Conservation (phyloP, 2,113 vertebrate species). For the Pseudorasbora parva region DNA sequence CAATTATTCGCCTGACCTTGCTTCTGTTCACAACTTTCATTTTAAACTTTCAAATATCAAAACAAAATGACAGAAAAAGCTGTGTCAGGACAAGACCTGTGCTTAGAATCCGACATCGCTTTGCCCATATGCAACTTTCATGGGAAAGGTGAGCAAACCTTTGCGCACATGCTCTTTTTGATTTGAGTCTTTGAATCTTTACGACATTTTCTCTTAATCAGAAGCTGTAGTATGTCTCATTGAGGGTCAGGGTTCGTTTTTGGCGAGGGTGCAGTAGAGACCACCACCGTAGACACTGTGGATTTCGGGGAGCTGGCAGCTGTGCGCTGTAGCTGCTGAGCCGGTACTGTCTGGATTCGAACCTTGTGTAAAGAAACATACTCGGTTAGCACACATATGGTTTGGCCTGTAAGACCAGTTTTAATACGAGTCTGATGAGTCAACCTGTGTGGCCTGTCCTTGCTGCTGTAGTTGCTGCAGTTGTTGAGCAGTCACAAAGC, state of each 20-base stretch:
- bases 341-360: conserved; percentile 91
- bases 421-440: not conserved
- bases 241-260: conserved; percentile 86
- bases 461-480: conserved; percentile 98
- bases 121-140: not conserved
- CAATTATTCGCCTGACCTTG: not conserved
- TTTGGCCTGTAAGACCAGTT: not conserved
- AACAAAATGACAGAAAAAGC: not conserved
- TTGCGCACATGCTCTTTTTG: not conserved
- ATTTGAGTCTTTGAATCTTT: not conserved
- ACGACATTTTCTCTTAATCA: not conserved
- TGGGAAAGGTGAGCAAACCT: not conserved
- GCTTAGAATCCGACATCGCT: conserved; percentile 6
- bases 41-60: not conserved
- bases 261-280: conserved; percentile 89
- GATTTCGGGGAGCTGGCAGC: conserved; percentile 85
- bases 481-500: conserved; percentile 96
- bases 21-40: not conserved
- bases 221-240: not conserved
- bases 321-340: conserved; percentile 90
- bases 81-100: not conserved
- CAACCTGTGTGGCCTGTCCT: conserved; percentile 95
- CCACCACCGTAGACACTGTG: conserved; percentile 90
- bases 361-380: conserved; percentile 74
- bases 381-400: not conserved